phyloP scores from a whole-genome alignment of 2,113 vertebrate genomes.

The Porphyrio hochstetteri region DNA sequence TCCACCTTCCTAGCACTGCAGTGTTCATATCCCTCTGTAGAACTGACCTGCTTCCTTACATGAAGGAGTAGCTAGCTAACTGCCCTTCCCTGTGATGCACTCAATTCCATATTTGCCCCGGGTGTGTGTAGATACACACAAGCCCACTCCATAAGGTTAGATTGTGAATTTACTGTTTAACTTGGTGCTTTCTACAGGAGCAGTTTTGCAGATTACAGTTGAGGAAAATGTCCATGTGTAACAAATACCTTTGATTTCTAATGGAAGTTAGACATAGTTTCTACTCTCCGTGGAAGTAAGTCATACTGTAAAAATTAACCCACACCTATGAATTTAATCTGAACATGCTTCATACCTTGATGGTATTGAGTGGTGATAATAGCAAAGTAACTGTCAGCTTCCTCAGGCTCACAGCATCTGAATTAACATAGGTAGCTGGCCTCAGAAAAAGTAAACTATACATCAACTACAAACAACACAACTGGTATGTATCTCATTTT shows the following conservation, averaged over 20 bases:
- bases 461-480: background rate
- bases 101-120: background rate
- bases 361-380: background rate
- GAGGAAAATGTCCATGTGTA: background rate
- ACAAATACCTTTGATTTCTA: background rate
- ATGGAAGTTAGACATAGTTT: background rate
- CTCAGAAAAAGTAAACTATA: background rate
- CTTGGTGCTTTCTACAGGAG: background rate
- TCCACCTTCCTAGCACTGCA: background rate
- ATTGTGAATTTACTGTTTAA: background rate
- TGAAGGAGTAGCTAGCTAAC: background rate
- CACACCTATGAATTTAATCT: background rate
- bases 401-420: background rate
- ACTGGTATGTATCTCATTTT: background rate
- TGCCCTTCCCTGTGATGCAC: background rate
- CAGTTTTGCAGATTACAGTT: background rate
- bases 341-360: background rate
- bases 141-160: background rate
- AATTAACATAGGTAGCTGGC: fast-evolving
- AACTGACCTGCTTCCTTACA: background rate
- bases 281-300: background rate
- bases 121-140: background rate
- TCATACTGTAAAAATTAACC: background rate
- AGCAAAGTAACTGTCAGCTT: background rate
- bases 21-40: too few relatives aligned